Base-by-base conservation (phyloP, 1,140 invertebrate genomes). In the Heliconius himera region DNA sequence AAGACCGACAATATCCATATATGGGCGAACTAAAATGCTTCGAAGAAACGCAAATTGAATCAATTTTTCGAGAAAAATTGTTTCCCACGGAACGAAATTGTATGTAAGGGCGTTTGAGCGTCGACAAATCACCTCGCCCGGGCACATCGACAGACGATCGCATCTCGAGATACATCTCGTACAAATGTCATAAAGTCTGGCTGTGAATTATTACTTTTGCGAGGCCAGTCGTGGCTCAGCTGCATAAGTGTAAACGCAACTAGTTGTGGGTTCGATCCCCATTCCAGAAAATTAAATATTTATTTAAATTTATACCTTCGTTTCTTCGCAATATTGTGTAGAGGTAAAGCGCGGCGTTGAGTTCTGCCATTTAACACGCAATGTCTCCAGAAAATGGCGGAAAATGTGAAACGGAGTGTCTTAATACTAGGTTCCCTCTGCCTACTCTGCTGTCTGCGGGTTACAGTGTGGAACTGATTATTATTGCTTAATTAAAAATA, bases 1-100 rank as follows among this genome's bases (percentile, higher is more conserved):
- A 66, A 26, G 60, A 66, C 60, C 60, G n/a, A 16, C 60, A 66
- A 66, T 66, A 66, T 66, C 60, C 22, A 66, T 66, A 66, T 66
- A 66, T 66, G 60, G 22, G 2, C 60, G 60, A 66, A 66, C 60
- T 66, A 66, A 66, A 66, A 66, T 29, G 60, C n/a, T 66, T 16
- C 60, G 22, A 66, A 66, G 60, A 66, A 66, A 66, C 60, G 60
- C 60, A 66, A 66, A 66, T 66, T 66, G 60, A 66, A 66, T 66
- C 56, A 66, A 66, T 66, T 66, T 66, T 66, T 66, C 22, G 56
- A 26, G 56, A 66, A 66, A 66, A 66, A 66, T 29, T 66, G 56
- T 66, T 66, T 66, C 22, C 56, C 56, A 22, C 20, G 56, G 56
- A 66, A 66, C 56, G 56, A 66, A 66, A 66, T 66, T 66, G 56